Conservation (phyloP, 2,888 invertebrate genomes). For the Lasioglossum calceatum region DNA sequence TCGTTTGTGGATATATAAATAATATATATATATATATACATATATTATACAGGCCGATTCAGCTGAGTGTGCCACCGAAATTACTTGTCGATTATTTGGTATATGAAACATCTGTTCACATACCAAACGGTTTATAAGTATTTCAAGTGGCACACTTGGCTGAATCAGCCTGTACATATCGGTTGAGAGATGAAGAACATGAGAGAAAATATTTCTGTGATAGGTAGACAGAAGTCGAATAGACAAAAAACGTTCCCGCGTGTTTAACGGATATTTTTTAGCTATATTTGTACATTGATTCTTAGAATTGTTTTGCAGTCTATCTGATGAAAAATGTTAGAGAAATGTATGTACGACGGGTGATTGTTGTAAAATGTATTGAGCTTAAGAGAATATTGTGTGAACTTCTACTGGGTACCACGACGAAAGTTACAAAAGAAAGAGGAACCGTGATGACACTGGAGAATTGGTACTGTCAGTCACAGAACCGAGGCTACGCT, state of each 20-base stretch:
- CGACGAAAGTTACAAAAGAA: constrained; percentile 30
- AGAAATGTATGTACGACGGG: constrained; percentile 30
- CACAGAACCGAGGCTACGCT: neutral
- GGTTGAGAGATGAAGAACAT: constrained; percentile 68
- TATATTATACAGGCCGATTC: neutral
- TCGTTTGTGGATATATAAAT: constrained; percentile 54
- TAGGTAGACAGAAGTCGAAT: constrained; percentile 73
- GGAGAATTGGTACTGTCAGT: neutral
- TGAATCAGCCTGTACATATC: constrained; percentile 27
- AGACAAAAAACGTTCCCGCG: constrained; percentile 64
- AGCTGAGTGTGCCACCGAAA: neutral
- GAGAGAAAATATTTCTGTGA: constrained; percentile 78
- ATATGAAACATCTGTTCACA: neutral
- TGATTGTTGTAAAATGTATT: constrained; percentile 47
- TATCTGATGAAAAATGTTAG: constrained; percentile 49
- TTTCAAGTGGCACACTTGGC: neutral
- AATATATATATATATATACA: neutral
- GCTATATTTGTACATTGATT: constrained; percentile 64
- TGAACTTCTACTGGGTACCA: constrained; percentile 41
- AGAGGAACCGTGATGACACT: constrained; percentile 20
- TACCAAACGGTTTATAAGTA: neutral
- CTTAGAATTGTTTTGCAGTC: constrained; percentile 58
- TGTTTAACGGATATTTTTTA: constrained; percentile 69
- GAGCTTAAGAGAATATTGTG: constrained; percentile 45
- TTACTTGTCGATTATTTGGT: neutral